A percentile compares a stretch with the other conserved stretches of the same genome.
Evolutionary conservation across 2,888 invertebrate species (phyloP).

Genomic region (Brenthis daphne): DNA sequence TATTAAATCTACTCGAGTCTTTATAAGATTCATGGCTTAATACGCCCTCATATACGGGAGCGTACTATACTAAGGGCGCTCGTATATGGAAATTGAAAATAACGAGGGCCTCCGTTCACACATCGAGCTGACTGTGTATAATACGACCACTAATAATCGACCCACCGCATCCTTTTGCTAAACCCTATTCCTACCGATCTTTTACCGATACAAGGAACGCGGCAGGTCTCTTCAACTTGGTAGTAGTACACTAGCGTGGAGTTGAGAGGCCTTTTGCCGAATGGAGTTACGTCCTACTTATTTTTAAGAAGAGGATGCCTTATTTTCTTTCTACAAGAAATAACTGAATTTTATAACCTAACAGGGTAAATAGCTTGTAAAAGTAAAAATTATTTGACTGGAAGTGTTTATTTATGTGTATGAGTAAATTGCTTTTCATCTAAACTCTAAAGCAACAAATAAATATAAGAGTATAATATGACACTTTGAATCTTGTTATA

Average conservation of each 20-base stretch:
- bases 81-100: constrained; percentile 82
- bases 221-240: constrained; percentile 66
- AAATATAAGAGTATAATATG: too few species aligned
- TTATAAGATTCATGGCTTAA: constrained; percentile 79
- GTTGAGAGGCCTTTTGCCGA: constrained; percentile 78
- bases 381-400: constrained; percentile 24
- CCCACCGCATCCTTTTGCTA: constrained; percentile 60
- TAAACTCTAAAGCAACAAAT: too few species aligned
- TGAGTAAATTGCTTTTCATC: neutral
- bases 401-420: constrained; percentile 4
- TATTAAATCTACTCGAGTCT: constrained; percentile 70
- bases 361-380: constrained; percentile 50
- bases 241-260: constrained; percentile 66
- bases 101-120: constrained; percentile 78
- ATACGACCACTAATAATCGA: constrained; percentile 66
- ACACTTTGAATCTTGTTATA: too few species aligned
- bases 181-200: constrained; percentile 63
- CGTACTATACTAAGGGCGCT: constrained; percentile 68
- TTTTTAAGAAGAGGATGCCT: constrained; percentile 77
- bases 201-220: constrained; percentile 58
- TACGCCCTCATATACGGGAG: constrained; percentile 74
- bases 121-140: constrained; percentile 71
- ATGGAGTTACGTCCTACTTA: constrained; percentile 81
- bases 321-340: constrained; percentile 70
- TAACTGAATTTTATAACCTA: constrained; percentile 68